Evolutionary conservation across 2,888 invertebrate genomes (phyloP).

Genomic region (Coelinius sp.): DNA sequence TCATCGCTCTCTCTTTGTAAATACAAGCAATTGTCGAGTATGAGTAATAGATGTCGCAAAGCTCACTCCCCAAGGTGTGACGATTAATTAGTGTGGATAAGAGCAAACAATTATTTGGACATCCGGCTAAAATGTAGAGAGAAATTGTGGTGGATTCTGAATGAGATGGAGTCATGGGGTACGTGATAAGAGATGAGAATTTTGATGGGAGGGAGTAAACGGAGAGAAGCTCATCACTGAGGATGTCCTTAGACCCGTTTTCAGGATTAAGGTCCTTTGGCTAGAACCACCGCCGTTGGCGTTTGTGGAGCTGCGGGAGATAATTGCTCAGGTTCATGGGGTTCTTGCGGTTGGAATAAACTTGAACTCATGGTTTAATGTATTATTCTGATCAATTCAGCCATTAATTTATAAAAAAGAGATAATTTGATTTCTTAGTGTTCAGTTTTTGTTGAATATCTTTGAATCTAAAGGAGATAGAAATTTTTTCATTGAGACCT

Average conservation of each 20-base stretch:
- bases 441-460: too few relatives aligned
- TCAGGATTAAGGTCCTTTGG: constrained; percentile 2
- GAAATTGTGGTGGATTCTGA: neutral
- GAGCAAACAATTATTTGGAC: constrained; percentile 36
- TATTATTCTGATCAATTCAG: too few relatives aligned
- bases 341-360: neutral
- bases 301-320: neutral
- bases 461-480: too few relatives aligned
- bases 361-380: neutral
- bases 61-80: neutral
- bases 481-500: too few relatives aligned
- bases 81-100: constrained; percentile 39
- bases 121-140: constrained; percentile 2
- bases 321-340: neutral
- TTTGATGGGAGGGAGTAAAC: neutral
- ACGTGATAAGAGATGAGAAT: neutral
- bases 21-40: neutral
- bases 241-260: constrained; percentile 15
- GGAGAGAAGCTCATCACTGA: constrained; percentile 1
- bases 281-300: constrained; percentile 1
- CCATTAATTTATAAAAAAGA: too few relatives aligned
- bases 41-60: neutral
- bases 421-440: too few relatives aligned
- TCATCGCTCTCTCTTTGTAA: neutral
- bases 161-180: neutral